A percentile compares a stretch with the other conserved stretches of the same genome.
These are phyloP conservation scores for Craterocephalus amniculus DNA, from an alignment of 2,797 vertebrate species.

Conservation along the genomic window DNA sequence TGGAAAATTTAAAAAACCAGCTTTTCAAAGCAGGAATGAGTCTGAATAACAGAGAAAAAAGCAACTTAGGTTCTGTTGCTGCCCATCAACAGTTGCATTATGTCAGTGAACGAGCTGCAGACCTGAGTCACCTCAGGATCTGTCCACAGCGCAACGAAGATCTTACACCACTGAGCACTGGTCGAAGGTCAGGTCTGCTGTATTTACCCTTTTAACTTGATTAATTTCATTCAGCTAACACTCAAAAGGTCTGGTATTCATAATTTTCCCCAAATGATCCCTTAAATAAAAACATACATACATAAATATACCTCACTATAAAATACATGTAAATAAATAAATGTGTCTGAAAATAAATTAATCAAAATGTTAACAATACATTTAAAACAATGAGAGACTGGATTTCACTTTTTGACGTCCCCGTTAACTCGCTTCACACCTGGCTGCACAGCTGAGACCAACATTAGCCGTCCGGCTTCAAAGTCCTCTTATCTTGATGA, in stretches of 20 bases:
- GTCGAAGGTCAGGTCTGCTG: too few relatives aligned
- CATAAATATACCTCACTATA: too few relatives aligned
- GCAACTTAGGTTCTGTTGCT: not conserved
- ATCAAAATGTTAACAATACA: too few relatives aligned
- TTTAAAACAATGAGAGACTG: too few relatives aligned
- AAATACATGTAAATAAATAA: too few relatives aligned
- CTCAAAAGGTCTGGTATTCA: not conserved
- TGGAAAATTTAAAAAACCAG: not conserved
- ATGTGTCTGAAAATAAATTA: too few relatives aligned
- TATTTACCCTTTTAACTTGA: not conserved
- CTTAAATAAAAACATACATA: too few relatives aligned
- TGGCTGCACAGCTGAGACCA: not conserved
- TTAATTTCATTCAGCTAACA: not conserved
- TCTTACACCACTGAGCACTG: too few relatives aligned
- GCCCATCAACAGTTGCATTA: not conserved
- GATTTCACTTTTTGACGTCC: too few relatives aligned
- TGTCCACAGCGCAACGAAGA: not conserved
- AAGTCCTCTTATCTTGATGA: not conserved
- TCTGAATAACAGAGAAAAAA: not conserved
- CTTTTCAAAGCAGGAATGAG: not conserved
- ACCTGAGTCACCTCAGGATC: not conserved
- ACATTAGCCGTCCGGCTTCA: not conserved
- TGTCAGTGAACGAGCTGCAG: not conserved
- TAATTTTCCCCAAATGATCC: not conserved
- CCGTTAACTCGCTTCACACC: too few relatives aligned